Base-by-base conservation (phyloP, 53 echinoderm and acorn worm genomes). In the Echinometra lucunter region DNA sequence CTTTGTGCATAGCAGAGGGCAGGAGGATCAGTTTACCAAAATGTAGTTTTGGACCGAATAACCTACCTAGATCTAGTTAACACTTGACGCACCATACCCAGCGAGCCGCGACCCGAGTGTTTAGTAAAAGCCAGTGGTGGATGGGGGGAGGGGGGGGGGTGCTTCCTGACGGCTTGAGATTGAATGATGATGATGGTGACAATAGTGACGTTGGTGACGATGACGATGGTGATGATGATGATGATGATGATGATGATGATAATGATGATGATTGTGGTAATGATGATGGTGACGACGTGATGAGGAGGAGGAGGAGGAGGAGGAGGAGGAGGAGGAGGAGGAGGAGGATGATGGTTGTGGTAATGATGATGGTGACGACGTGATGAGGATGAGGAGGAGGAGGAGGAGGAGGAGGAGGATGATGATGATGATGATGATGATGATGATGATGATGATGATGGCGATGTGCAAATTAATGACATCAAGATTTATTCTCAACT, bases 381-480 rank as follows among this genome's bases (percentile, higher is more conserved):
- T n/a, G n/a, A n/a, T n/a, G n/a, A n/a, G n/a, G n/a, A 66, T 32
- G 66, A 90, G 12, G 32, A 42, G 40, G 1, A 57, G 34, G 66
- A 63, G 2, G 91, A 90, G 5, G 66, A 25, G 12, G 25, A 42
- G 44, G 91, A 67, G 2, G 91, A 45, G 12, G 91, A 42, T 40
- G 91, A 67, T 19, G 27, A 30, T 69, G 47, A 67, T 30, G 69
- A 67, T 17, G 91, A 67, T 91, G 70, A 66, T 91, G 91, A 69
- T 67, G 69, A 67, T 91, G 15, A 69, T 66, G 47, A 44, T 91
- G 70, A 44, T 69, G 69, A n/a, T 91, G 69, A 45, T 91, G 91
- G 42, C 21, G 38, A 75, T 75, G 75, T 16, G 21, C 37, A 66
- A 2, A n/a, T n/a, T n/a, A n/a, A n/a, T n/a, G n/a, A n/a, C n/a